Base-by-base conservation (phyloP, 2,797 vertebrate genomes). In the Gymnothorax javanicus region DNA sequence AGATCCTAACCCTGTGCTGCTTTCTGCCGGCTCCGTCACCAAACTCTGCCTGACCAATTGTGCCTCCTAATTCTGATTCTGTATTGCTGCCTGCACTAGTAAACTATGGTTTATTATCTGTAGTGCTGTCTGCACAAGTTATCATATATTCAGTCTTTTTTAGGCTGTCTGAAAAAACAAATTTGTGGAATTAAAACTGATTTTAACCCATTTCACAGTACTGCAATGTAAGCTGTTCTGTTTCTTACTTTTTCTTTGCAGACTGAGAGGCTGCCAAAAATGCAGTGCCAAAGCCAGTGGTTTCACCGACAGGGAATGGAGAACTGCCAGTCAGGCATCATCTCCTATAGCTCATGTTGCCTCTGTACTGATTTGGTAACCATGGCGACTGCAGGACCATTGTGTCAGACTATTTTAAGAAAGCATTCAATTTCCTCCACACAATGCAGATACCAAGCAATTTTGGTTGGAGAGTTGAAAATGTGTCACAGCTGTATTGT, bases 311-410 rank as follows among this genome's bases (percentile, higher is more conserved):
- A 87, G 91, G 84, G 86, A 89, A 82, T 82, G 11, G 23, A 6
- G 71, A 43, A 56, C 85, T 60, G 11, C 60, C 85, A 52, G 75
- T 81, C 75, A 86, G 59, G 25, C 85, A 86, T 54, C 60, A 69
- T 82, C 77, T 52, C 67, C 85, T 67, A 57, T 86, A 86, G 87
- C 86, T 88, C 86, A 86, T 71, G 84, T 79, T 86, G 67, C 86
- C 88, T 83, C 71, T 88, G 85, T 60, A 86, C 43, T 67, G 86
- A 86, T 87, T 85, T 86, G 15, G 92, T 92, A 91, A 90, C 92
- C 91, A 92, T 92, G 90, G 88, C 56, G 79, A 92, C 91, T 82
- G 83, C 89, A 88, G 89, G 86, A 77, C 88, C 82, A 84, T 81
- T 89, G 86, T 89, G 88, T 84, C 73, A 71, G 87, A 88, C 85